Percentiles rank a stretch among this genome's conserved stretches.
These are phyloP conservation scores for Bovichtus variegatus DNA, from an alignment of 2,797 vertebrate genomes.

Conservation along the genomic window DNA sequence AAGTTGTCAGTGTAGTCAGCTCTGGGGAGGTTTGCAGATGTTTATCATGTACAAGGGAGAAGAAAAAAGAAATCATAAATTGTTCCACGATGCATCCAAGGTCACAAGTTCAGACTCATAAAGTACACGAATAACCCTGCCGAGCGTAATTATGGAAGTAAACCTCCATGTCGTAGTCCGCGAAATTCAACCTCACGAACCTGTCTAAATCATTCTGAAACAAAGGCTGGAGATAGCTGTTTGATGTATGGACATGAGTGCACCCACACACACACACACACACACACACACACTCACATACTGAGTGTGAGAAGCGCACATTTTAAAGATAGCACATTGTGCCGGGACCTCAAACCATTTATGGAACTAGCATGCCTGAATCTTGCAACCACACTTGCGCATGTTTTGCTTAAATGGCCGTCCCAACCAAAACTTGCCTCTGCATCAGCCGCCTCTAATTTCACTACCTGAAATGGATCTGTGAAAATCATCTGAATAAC, in stretches of 20 bases:
- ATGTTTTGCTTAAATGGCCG: background rate
- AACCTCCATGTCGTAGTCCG: constrained; percentile 41
- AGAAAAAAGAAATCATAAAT: constrained; percentile 66
- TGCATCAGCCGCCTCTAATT: constrained; percentile 12
- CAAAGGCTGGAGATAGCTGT: constrained; percentile 14
- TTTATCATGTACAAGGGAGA: constrained; percentile 63
- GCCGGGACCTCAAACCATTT: constrained; percentile 19
- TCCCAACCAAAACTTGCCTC: background rate
- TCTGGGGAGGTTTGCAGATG: constrained; percentile 74
- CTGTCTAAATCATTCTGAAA: constrained; percentile 39
- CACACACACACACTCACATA: background rate
- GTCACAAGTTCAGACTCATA: constrained; percentile 75
- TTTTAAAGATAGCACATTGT: constrained; percentile 47
- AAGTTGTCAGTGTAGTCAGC: constrained; percentile 71
- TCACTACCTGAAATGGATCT: constrained; percentile 28
- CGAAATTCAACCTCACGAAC: constrained; percentile 50
- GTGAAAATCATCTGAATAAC: constrained; percentile 9
- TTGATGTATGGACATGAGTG: constrained; percentile 15
- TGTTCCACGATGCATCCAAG: constrained; percentile 63
- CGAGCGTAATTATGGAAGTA: constrained; percentile 61
- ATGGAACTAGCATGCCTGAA: constrained; percentile 2
- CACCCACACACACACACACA: background rate
- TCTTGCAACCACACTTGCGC: background rate
- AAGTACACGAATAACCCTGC: constrained; percentile 63
- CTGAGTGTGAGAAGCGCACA: background rate